Evolutionary conservation across 2,113 vertebrate genomes (phyloP), one percentile per base, ranked within the genome.

Genomic region (Craseonycteris thonglongyai): DNA sequence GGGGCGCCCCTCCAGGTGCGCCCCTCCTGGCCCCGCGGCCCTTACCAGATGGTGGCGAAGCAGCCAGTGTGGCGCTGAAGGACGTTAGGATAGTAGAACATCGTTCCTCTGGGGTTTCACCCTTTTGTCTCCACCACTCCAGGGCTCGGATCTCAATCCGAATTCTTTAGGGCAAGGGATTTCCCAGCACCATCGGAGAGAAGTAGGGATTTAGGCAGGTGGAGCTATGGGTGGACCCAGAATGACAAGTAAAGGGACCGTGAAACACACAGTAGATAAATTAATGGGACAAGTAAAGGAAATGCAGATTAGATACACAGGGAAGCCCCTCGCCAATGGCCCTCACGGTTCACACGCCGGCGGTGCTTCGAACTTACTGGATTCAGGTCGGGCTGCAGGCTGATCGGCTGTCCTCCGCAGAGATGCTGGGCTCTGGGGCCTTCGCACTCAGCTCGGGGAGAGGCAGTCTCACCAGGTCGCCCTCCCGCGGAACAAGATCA

Each of bases 41-140:
- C 98, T 98, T 97, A 99, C 99, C 99, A 99, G 75, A 99, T 98
- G 35, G 99, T 99, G 33, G 98, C 97, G 82, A 99, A 99, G 96
- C 98, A 98, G 86, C 99, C 99, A 0, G 98, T 97, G 59, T 98
- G 98, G 28, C 98, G 98, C 51, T 98, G 98, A 72, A 99, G 98
- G n/a, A 99, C 98, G 5, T 95, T 98, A 54, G 98, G 98, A 28
- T 99, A 99, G 87, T 99, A 99, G 97, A 99, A 99, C 99, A 99
- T 99, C 4, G 66, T 83, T 24, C 21, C 59, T 15, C n/a, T 0
- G 4, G 5, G 19, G 14, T 3, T 68, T 84, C 66, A 56, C 65
- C n/a, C 26, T 59, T 4, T 49, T 2, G 16, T 26, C 54, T 30
- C 49, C 33, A 40, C 72, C 58, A 28, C 65, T 58, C 21, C 66